These are phyloP conservation scores for Metopolophium dirhodum DNA, from an alignment of 1,140 invertebrate species.

Conservation along the genomic window DNA sequence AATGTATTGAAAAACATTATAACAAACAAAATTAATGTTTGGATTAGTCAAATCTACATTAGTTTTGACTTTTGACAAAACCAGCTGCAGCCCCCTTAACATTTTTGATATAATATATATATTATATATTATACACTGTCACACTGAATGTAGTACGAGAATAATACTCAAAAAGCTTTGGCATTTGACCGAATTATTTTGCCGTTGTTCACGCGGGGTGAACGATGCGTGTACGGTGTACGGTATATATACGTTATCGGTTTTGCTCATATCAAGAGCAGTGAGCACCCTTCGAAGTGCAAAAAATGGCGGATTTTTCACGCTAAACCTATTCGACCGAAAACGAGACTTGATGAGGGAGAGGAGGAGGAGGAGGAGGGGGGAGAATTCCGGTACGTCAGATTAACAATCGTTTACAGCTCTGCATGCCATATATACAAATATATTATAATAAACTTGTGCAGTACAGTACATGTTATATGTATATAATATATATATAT, in stretches of 20 bases:
- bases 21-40: too few species aligned
- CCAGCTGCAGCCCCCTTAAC: too few species aligned
- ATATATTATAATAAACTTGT: background rate
- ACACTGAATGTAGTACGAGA: background rate
- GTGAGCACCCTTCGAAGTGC: slow-evolving; percentile 30
- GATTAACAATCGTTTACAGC: slow-evolving; percentile 10
- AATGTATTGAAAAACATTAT: too few species aligned
- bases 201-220: background rate
- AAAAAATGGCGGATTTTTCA: slow-evolving; percentile 45
- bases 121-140: background rate
- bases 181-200: background rate
- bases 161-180: background rate
- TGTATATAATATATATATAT: background rate
- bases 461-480: too few species aligned
- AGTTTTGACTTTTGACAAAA: too few species aligned
- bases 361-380: background rate
- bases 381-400: slow-evolving; percentile 27
- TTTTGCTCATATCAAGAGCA: slow-evolving; percentile 10
- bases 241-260: slow-evolving; percentile 6
- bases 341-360: background rate
- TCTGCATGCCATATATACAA: background rate
- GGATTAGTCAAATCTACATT: too few species aligned
- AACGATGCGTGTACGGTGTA: background rate
- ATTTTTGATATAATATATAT: too few species aligned
- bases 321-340: background rate